Conservation (phyloP, 2,797 vertebrate genomes). For the Pangasius djambal region DNA sequence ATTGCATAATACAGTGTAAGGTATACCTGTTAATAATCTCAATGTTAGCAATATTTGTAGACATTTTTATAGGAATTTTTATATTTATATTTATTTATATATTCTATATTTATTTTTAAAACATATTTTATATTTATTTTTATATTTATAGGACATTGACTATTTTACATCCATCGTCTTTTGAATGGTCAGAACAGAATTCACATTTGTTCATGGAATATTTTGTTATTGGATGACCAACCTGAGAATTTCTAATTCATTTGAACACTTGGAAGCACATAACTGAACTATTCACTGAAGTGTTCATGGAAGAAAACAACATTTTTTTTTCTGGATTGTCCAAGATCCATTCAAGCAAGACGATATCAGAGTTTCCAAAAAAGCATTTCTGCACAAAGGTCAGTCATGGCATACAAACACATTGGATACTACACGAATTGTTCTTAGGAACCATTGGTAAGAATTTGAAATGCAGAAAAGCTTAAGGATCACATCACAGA, state of each 20-base stretch:
- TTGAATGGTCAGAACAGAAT: conserved; percentile 19
- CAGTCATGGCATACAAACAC: background rate
- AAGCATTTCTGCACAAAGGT: background rate
- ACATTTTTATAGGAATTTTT: background rate
- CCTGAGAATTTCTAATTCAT: conserved; percentile 28
- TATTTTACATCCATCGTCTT: conserved; percentile 21
- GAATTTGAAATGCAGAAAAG: conserved; percentile 9
- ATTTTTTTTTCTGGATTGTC: background rate
- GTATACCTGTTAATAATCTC: conserved; percentile 43
- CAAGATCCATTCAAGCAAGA: conserved; percentile 18
- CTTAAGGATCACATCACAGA: background rate
- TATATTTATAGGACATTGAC: background rate
- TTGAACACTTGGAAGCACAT: conserved; percentile 23
- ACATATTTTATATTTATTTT: too few species aligned
- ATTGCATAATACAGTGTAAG: conserved; percentile 49
- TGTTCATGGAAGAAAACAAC: background rate
- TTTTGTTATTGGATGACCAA: conserved; percentile 30
- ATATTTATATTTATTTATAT: too few species aligned
- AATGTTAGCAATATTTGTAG: conserved; percentile 46
- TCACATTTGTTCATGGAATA: background rate
- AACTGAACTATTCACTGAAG: conserved; percentile 2
- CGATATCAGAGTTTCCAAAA: background rate
- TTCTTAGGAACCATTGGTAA: background rate
- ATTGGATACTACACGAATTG: background rate
- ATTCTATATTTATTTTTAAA: too few species aligned